Conservation (phyloP, 2,797 vertebrate genomes). For the Monodelphis domestica region DNA sequence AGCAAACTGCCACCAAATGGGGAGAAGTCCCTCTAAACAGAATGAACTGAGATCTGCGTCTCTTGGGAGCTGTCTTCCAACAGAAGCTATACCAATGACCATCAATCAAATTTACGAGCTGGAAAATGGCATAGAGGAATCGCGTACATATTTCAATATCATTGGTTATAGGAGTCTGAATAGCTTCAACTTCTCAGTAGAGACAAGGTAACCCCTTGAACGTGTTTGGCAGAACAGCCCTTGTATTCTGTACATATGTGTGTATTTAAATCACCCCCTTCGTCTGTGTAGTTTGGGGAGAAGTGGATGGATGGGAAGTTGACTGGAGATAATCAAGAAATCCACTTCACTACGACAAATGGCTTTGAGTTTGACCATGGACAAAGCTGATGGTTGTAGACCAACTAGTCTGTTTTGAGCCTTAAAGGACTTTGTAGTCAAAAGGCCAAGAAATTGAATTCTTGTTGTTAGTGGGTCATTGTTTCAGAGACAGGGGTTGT, state of each 20-base stretch:
- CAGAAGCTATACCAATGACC: constrained; percentile 1
- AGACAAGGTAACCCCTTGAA: constrained; percentile 16
- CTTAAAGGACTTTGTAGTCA: not conserved
- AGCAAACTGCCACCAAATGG: not conserved
- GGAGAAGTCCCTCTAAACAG: rapidly evolving
- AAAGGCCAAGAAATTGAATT: not conserved
- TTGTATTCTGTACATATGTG: not conserved
- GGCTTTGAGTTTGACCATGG: not conserved
- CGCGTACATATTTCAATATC: constrained; percentile 72
- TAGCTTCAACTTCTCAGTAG: constrained; percentile 21
- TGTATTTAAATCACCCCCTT: not conserved
- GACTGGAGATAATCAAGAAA: not conserved
- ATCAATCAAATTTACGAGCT: not conserved
- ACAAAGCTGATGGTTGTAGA: not conserved
- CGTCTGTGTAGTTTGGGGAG: not conserved
- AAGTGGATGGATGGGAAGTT: not conserved
- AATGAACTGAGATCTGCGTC: not conserved
- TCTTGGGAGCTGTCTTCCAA: not conserved
- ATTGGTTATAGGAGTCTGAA: constrained; percentile 73
- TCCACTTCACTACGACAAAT: not conserved
- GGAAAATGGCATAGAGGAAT: not conserved
- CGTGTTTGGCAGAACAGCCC: not conserved
- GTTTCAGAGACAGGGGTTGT: not conserved
- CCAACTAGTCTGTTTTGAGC: not conserved
- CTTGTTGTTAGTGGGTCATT: not conserved